phyloP scores from a whole-genome alignment of 35 echinoderm and acorn worm genomes.

The Lytechinus pictus region DNA sequence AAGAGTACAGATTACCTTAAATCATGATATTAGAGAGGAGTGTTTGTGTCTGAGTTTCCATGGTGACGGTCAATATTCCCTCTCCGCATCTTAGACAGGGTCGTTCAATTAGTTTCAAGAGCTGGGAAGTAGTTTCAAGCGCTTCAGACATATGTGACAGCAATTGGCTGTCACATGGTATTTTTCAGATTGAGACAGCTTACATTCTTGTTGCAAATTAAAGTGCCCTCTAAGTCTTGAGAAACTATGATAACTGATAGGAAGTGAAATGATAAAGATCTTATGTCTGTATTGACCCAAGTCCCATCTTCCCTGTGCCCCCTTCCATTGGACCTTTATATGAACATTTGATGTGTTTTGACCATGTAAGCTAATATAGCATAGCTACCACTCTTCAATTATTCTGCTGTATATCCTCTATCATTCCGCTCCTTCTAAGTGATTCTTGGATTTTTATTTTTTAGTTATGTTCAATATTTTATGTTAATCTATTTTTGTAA shows the following conservation, averaged over 20 bases:
- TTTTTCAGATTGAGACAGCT: background rate
- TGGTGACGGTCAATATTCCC: background rate
- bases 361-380: background rate
- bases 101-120: background rate
- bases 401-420: background rate
- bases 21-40: background rate
- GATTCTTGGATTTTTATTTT: background rate
- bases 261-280: background rate
- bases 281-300: background rate
- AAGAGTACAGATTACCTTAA: slow-evolving; percentile 12
- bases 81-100: background rate
- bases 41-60: background rate
- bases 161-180: background rate
- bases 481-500: too few species aligned
- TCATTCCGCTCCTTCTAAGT: background rate
- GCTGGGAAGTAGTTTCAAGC: background rate
- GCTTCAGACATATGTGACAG: background rate
- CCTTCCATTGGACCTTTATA: background rate
- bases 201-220: background rate
- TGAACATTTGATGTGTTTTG: background rate
- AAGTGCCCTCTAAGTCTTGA: background rate
- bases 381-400: background rate
- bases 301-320: background rate
- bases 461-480: too few species aligned
- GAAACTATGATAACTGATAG: background rate